phyloP scores from a whole-genome alignment of 2,113 vertebrate species.

The Rhinogobius similis region DNA sequence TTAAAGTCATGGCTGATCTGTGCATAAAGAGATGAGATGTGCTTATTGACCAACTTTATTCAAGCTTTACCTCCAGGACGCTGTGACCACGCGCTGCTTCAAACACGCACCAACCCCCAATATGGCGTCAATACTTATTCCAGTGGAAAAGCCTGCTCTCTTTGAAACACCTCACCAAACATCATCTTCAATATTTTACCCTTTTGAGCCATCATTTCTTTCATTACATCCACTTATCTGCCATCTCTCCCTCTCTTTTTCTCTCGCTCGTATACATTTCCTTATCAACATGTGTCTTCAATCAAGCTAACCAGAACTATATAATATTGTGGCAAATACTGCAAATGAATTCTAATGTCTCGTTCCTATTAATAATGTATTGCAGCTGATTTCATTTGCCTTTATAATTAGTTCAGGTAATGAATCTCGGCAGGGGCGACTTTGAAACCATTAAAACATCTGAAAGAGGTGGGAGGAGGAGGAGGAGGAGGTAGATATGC shows the following conservation, averaged over 20 bases:
- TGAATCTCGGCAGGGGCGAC: constrained; percentile 75
- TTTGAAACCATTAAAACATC: constrained; percentile 68
- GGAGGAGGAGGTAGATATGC: constrained; percentile 43
- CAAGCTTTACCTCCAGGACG: constrained; percentile 59
- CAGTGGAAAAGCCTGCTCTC: constrained; percentile 59
- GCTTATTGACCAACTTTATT: constrained; percentile 52
- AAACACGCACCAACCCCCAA: constrained; percentile 54
- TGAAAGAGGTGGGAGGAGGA: constrained; percentile 17
- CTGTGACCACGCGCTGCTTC: constrained; percentile 60
- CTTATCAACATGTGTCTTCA: constrained; percentile 67
- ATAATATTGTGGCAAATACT: constrained; percentile 77
- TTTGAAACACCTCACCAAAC: constrained; percentile 11
- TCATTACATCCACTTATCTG: constrained; percentile 14
- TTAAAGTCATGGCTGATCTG: neutral
- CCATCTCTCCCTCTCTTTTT: constrained; percentile 13
- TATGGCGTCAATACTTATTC: constrained; percentile 58
- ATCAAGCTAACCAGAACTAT: constrained; percentile 75
- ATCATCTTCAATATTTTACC: constrained; percentile 4
- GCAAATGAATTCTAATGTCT: constrained; percentile 77
- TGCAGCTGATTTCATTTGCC: constrained; percentile 82
- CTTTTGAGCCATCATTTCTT: constrained; percentile 5
- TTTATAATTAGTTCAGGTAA: constrained; percentile 84
- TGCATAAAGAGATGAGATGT: neutral
- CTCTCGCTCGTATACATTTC: constrained; percentile 25
- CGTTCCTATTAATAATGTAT: constrained; percentile 81